Percentiles rank a stretch among this genome's conserved stretches.
These are phyloP conservation scores for Alectura lathami DNA, from an alignment of 2,113 vertebrate genomes.

Conservation along the genomic window DNA sequence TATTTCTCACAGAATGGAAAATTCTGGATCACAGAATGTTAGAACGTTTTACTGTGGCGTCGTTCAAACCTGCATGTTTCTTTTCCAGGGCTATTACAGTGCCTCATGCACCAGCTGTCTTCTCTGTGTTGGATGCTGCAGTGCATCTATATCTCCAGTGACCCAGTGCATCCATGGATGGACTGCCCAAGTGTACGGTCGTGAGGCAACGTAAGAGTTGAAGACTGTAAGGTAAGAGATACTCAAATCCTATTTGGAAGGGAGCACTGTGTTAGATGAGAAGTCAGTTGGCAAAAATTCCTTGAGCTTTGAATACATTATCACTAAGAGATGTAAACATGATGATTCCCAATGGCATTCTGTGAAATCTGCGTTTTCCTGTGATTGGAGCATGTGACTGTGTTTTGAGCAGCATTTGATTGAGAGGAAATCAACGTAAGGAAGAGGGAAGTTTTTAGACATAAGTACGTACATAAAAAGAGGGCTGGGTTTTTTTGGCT, in stretches of 20 bases:
- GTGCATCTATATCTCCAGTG: background rate
- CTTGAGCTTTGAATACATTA: accelerated
- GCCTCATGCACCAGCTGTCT: accelerated
- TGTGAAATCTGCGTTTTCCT: accelerated
- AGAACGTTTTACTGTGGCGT: background rate
- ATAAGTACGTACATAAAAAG: background rate
- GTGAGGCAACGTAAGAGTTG: accelerated
- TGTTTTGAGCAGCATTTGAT: accelerated
- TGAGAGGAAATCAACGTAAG: background rate
- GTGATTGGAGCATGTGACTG: accelerated
- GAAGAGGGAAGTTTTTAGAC: background rate
- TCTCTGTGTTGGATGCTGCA: accelerated
- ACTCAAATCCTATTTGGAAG: background rate
- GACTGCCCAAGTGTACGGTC: accelerated
- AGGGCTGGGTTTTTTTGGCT: background rate
- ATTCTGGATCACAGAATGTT: accelerated
- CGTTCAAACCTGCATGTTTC: background rate
- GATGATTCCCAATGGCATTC: background rate
- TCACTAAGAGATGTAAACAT: background rate
- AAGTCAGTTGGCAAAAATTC: background rate
- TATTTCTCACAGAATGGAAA: background rate
- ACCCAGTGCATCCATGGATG: accelerated
- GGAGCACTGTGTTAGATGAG: background rate
- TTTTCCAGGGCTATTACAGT: background rate
- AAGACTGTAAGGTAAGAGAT: background rate